Base-by-base conservation (phyloP, 2,113 vertebrate genomes). In the Coturnix japonica region DNA sequence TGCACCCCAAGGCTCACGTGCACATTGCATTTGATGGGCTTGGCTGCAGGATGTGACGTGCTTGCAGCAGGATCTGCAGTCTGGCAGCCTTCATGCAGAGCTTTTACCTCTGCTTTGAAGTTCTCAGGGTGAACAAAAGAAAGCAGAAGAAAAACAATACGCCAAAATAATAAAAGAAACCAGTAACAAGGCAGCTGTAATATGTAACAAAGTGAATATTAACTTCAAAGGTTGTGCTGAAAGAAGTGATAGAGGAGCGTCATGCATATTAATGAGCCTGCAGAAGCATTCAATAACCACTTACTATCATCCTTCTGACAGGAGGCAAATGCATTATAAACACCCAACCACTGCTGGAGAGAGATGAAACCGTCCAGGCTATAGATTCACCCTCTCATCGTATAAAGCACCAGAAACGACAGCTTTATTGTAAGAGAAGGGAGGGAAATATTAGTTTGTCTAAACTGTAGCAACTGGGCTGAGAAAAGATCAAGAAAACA, bases 241-340 rank as follows among this genome's bases (percentile, higher is more conserved):
- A 93, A 90, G 82, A 91, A 96, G 84, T 95, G 93, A 95, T 89
- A 79, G 94, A 91, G 81, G 78, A 95, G 91, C 82, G 81, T 95
- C 91, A 91, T 95, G 91, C 87, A 96, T 96, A 95, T 96, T 95
- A 96, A 96, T 95, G 89, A 93, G 63, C 54, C 87, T 93, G 77
- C 77, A 92, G 86, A 44, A 93, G 79, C 81, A 75, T 91, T 95
- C 95, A 87, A 85, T 94, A 95, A 94, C 87, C 2, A 10, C 73
- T 95, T 87, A 69, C 91, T 91, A 82, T 94, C 75, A 78, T 93
- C 61, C 94, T 70, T 85, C 89, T 96, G 96, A 95, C 96, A 95
- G 89, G 64, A 96, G 91, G 91, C 76, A 95, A 91, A 93, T 81
- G 79, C 87, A 91, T 95, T 92, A 87, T 96, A 95, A 96, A 96